phyloP scores from a whole-genome alignment of 2,888 invertebrate species.

The Cataglyphis livida region DNA sequence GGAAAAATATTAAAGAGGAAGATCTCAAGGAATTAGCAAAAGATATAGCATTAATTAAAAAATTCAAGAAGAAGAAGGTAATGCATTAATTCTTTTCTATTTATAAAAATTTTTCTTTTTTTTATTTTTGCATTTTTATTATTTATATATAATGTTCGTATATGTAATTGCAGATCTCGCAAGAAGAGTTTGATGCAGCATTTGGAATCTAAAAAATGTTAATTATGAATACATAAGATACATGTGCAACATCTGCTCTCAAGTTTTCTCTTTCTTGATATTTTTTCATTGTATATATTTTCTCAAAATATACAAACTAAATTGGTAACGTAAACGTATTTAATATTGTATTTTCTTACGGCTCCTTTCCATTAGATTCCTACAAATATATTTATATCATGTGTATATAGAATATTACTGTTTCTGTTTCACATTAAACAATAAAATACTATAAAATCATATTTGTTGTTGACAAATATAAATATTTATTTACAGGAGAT shows the following conservation, averaged over 20 bases:
- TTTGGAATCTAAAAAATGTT: constrained; percentile 77
- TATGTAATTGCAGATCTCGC: constrained; percentile 84
- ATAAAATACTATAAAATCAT: not conserved
- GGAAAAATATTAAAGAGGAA: constrained; percentile 89
- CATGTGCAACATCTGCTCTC: not conserved
- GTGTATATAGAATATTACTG: not conserved
- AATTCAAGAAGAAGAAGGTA: constrained; percentile 93
- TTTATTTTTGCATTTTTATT: constrained; percentile 14
- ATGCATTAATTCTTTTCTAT: not conserved
- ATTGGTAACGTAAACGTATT: constrained; percentile 6
- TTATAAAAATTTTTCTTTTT: not conserved
- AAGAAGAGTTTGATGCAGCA: constrained; percentile 85
- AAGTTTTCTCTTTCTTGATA: not conserved
- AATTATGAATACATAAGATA: not conserved
- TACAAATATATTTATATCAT: not conserved
- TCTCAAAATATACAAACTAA: constrained; percentile 18
- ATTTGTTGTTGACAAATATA: not conserved
- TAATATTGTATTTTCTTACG: not conserved
- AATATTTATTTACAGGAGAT: constrained; percentile 29
- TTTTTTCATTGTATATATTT: constrained; percentile 7
- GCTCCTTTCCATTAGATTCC: constrained; percentile 8
- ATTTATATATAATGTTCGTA: constrained; percentile 29
- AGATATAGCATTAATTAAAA: constrained; percentile 94
- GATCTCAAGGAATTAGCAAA: constrained; percentile 92
- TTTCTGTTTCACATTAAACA: not conserved